A percentile compares a stretch with the other conserved stretches of the same genome.
phyloP scores from a whole-genome alignment of 2,797 vertebrate species.

The Lutjanus campechanus region DNA sequence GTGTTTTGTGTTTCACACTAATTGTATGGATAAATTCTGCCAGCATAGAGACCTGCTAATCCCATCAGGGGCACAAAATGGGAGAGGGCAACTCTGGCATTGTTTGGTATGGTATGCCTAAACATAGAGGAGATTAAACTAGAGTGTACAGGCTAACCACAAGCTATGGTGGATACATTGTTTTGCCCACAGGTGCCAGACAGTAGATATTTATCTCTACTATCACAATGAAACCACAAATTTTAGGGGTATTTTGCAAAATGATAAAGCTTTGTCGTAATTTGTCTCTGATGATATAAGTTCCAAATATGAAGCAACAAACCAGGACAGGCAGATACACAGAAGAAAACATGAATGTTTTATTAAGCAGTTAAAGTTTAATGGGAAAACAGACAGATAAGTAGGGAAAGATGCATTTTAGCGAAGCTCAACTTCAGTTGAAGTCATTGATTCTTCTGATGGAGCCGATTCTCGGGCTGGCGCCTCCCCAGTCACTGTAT shows the following conservation, averaged over 20 bases:
- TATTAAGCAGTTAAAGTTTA: conserved; percentile 63
- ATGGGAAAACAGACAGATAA: conserved; percentile 54
- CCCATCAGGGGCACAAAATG: conserved; percentile 28
- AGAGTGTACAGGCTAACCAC: conserved; percentile 1
- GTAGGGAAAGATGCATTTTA: conserved; percentile 22
- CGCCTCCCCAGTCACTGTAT: conserved; percentile 83
- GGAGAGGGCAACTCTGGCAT: conserved; percentile 31
- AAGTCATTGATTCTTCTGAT: conserved; percentile 81
- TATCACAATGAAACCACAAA: neutral
- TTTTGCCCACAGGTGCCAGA: neutral
- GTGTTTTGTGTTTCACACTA: conserved; percentile 20
- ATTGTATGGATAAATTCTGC: conserved; percentile 51
- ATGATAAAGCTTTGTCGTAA: neutral
- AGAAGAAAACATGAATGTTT: conserved; percentile 13
- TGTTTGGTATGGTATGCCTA: conserved; percentile 43
- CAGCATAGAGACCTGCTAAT: conserved; percentile 47
- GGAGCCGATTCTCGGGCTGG: conserved; percentile 80
- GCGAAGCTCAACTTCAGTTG: conserved; percentile 45
- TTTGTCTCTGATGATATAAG: neutral
- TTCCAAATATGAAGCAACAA: neutral
- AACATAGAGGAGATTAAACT: conserved; percentile 43
- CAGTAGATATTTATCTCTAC: neutral
- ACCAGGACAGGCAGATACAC: conserved; percentile 2
- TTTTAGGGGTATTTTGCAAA: neutral
- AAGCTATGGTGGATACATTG: conserved; percentile 5